Conservation (phyloP, 2,888 invertebrate species). For the Eledone cirrhosa region DNA sequence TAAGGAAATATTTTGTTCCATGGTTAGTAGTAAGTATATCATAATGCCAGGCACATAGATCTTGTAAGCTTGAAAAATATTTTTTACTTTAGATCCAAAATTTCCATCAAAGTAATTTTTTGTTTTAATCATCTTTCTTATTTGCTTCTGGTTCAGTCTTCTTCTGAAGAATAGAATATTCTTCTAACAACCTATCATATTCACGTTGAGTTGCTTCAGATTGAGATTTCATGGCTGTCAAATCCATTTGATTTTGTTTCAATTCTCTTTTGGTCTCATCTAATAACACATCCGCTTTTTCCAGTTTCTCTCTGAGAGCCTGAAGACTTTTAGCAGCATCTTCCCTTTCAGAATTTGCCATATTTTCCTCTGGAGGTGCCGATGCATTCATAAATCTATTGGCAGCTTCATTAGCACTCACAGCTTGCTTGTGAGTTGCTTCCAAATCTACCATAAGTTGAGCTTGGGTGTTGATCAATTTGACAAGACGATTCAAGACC, state of each 20-base stretch:
- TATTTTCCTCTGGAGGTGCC: constrained; percentile 36
- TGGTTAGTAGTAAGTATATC: too few species aligned
- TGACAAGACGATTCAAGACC: constrained; percentile 88
- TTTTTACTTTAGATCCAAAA: too few species aligned
- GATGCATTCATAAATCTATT: constrained; percentile 74
- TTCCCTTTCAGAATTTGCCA: constrained; percentile 57
- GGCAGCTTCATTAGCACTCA: constrained; percentile 89
- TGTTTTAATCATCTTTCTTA: not conserved
- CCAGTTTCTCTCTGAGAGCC: constrained; percentile 71
- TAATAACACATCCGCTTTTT: constrained; percentile 68
- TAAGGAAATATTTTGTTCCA: too few species aligned
- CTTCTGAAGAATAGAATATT: constrained; percentile 80
- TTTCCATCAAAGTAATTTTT: too few species aligned
- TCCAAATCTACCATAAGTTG: constrained; percentile 85
- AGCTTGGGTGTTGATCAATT: constrained; percentile 86
- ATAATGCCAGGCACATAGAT: too few species aligned
- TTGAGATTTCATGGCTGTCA: constrained; percentile 87
- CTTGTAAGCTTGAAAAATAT: too few species aligned
- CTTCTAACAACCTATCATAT: constrained; percentile 89
- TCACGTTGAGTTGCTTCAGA: constrained; percentile 88
- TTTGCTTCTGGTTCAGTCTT: not conserved
- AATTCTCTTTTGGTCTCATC: constrained; percentile 59
- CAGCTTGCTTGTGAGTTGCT: constrained; percentile 92
- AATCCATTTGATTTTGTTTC: constrained; percentile 71
- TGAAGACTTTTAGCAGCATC: constrained; percentile 73